phyloP scores from a whole-genome alignment of 2,888 invertebrate species.

The Coleophora flavipennella region DNA sequence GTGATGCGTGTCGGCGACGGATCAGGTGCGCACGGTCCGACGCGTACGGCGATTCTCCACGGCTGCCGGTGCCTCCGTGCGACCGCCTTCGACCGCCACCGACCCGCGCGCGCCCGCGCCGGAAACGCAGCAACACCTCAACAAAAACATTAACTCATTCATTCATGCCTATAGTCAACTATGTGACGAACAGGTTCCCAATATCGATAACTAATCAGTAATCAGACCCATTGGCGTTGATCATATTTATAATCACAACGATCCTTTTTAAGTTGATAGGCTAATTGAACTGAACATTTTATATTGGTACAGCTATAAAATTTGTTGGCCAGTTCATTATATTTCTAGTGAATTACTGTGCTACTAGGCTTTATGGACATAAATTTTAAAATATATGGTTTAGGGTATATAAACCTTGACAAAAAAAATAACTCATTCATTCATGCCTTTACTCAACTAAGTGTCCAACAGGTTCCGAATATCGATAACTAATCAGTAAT shows the following conservation, averaged over 20 bases:
- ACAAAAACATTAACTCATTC: constrained; percentile 61
- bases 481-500: constrained; percentile 21
- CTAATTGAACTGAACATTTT: too few species aligned
- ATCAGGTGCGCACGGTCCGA: constrained; percentile 43
- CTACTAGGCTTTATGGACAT: too few species aligned
- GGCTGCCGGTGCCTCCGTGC: constrained; percentile 39
- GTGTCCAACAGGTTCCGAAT: constrained; percentile 45
- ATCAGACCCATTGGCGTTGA: constrained; percentile 1
- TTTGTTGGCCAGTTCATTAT: too few species aligned
- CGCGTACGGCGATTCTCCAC: constrained; percentile 68
- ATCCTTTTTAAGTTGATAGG: background rate
- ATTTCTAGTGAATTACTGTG: too few species aligned
- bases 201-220: constrained; percentile 23
- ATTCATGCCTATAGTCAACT: constrained; percentile 55
- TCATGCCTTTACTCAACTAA: constrained; percentile 48
- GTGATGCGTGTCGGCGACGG: constrained; percentile 41
- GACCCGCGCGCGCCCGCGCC: constrained; percentile 30
- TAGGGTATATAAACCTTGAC: too few species aligned
- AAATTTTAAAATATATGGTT: too few species aligned
- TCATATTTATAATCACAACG: constrained; percentile 2
- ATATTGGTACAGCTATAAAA: too few species aligned
- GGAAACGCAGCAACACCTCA: constrained; percentile 67
- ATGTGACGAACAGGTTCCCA: constrained; percentile 45
- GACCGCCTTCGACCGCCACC: constrained; percentile 35
- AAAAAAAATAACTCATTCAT: constrained; percentile 61